A percentile compares a stretch with the other conserved stretches of the same genome.
Evolutionary conservation across 2,888 invertebrate genomes (phyloP).

Genomic region (Linyphia triangularis): DNA sequence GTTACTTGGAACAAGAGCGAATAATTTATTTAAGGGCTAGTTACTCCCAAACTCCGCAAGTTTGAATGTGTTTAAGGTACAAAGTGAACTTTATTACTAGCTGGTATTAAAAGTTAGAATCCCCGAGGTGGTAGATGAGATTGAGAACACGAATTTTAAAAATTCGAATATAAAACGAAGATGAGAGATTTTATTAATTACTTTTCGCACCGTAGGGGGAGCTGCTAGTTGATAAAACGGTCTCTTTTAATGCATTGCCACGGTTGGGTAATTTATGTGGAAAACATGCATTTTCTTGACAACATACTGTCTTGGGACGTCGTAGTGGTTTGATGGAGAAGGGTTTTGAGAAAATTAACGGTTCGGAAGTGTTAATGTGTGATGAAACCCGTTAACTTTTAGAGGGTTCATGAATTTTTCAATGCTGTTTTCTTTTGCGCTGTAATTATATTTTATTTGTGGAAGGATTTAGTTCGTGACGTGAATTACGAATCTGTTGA

Average conservation of each 20-base stretch:
- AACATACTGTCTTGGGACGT: not conserved
- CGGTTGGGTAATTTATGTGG: not conserved
- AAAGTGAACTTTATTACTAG: not conserved
- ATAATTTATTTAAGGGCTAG: conserved; percentile 44
- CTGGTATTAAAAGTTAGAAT: not conserved
- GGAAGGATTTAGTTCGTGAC: too few species aligned
- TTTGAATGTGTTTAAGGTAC: conserved; percentile 20
- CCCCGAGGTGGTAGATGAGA: not conserved
- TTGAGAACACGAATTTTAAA: not conserved
- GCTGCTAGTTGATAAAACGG: not conserved
- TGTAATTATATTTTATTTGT: too few species aligned
- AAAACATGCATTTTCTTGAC: not conserved
- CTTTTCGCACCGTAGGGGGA: not conserved
- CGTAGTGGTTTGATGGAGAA: not conserved
- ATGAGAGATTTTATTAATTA: conserved; percentile 37
- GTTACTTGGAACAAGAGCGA: not conserved
- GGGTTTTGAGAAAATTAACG: conserved; percentile 13
- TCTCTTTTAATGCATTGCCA: not conserved
- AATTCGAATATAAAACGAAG: conserved; percentile 3
- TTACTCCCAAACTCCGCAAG: conserved; percentile 33
- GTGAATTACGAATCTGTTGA: too few species aligned
- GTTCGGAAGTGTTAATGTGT: not conserved
- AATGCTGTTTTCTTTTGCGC: not conserved
- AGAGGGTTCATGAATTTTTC: not conserved
- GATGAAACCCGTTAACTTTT: not conserved